These are phyloP conservation scores for Eupithecia subfuscata DNA, from an alignment of 2,888 invertebrate species.

Conservation along the genomic window DNA sequence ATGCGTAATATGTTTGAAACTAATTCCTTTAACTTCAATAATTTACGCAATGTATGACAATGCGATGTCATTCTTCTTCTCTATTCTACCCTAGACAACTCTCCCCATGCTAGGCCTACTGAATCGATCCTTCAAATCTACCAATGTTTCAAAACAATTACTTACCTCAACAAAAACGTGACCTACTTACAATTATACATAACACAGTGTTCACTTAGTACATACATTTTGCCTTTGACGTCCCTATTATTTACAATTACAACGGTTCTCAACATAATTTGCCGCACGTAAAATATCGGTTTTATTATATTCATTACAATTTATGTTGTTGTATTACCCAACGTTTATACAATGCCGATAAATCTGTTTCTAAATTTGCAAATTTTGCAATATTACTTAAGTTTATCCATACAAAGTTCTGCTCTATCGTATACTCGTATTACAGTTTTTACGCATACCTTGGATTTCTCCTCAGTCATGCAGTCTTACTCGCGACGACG, in stretches of 20 bases:
- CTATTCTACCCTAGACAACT: too few relatives aligned
- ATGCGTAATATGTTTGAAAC: too few relatives aligned
- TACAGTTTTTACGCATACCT: conserved; percentile 47
- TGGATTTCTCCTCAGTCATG: conserved; percentile 58
- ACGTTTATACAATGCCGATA: not conserved
- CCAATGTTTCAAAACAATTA: not conserved
- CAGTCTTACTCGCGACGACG: conserved; percentile 46
- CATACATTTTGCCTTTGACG: not conserved
- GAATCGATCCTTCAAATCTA: not conserved
- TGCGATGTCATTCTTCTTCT: too few relatives aligned
- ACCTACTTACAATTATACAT: not conserved
- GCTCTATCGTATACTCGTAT: conserved; percentile 20
- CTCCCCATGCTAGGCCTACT: too few relatives aligned
- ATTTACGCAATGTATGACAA: too few relatives aligned
- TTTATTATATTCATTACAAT: conserved; percentile 9
- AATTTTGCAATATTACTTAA: conserved; percentile 16
- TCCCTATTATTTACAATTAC: conserved; percentile 13
- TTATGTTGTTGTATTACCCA: conserved; percentile 3
- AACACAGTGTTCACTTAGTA: not conserved
- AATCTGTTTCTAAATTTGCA: conserved; percentile 3
- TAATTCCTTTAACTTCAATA: too few relatives aligned
- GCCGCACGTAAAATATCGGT: conserved; percentile 13
- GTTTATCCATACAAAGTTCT: conserved; percentile 19
- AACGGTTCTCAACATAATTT: conserved; percentile 2
- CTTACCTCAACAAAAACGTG: not conserved